phyloP scores from a whole-genome alignment of 2,797 vertebrate species.

The Pogonophryne albipinna region DNA sequence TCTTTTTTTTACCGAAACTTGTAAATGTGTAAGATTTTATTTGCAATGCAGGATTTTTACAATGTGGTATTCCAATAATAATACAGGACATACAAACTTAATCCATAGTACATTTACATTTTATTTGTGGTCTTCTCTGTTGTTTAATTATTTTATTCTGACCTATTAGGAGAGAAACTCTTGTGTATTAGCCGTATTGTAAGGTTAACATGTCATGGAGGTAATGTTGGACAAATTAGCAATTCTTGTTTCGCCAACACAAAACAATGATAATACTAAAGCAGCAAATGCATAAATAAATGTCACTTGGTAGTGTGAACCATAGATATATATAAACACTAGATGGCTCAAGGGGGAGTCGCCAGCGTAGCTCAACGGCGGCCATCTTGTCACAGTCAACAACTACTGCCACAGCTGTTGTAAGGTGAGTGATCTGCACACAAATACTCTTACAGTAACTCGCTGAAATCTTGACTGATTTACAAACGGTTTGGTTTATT shows the following conservation, averaged over 20 bases:
- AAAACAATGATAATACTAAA: too few relatives aligned
- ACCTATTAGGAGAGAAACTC: background rate
- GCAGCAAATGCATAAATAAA: too few relatives aligned
- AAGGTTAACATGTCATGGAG: background rate
- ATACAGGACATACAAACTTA: background rate
- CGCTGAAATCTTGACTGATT: too few relatives aligned
- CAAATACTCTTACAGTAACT: too few relatives aligned
- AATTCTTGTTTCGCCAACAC: background rate
- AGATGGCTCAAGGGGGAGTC: too few relatives aligned
- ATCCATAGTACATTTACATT: background rate
- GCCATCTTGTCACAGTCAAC: too few relatives aligned
- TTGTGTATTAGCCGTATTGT: background rate
- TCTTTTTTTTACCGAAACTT: background rate
- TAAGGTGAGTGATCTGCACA: too few relatives aligned
- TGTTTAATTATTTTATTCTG: background rate
- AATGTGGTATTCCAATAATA: background rate
- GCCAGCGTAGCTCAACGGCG: too few relatives aligned
- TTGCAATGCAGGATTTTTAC: background rate
- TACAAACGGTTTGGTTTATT: too few relatives aligned
- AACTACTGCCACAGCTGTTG: too few relatives aligned
- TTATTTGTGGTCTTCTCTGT: background rate
- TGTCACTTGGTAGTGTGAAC: background rate
- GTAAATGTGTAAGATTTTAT: background rate
- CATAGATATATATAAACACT: too few relatives aligned
- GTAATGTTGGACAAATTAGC: conserved; percentile 4